Conservation (phyloP, 2,797 vertebrate genomes). For the Decapterus maruadsi region DNA sequence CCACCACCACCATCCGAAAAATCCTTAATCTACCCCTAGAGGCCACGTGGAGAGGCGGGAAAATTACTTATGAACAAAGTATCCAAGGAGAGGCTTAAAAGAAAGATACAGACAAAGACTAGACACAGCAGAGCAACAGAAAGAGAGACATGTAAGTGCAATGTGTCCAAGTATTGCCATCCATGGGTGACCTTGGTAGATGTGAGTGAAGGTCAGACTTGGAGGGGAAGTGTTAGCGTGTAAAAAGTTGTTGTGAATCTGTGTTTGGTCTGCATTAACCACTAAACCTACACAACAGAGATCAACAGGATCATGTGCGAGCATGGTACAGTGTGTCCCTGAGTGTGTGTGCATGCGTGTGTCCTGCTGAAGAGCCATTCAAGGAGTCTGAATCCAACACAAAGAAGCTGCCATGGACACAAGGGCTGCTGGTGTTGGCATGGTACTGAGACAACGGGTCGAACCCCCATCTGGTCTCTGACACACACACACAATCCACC, state of each 20-base stretch:
- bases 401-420: conserved; percentile 68
- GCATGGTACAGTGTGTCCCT: conserved; percentile 4
- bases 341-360: conserved; percentile 23
- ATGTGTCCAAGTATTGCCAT: background rate
- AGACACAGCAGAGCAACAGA: background rate
- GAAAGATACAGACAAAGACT: background rate
- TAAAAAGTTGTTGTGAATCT: background rate
- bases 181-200: conserved; percentile 27
- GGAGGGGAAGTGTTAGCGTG: background rate
- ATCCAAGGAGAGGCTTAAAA: background rate
- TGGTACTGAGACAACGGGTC: conserved; percentile 64
- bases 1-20: background rate
- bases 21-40: conserved; percentile 12
- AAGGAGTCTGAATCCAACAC: conserved; percentile 59
- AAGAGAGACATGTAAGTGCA: background rate
- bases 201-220: background rate
- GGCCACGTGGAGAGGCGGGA: background rate
- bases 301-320: conserved; percentile 25
- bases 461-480: conserved; percentile 78
- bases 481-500: conserved; percentile 35
- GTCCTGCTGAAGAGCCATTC: conserved; percentile 35
- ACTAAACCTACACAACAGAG: conserved; percentile 1
- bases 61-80: conserved; percentile 5
- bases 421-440: conserved; percentile 68
- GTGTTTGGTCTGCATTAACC: conserved; percentile 16